Conservation (phyloP, 2,797 vertebrate species). For the Acanthurus tractus region DNA sequence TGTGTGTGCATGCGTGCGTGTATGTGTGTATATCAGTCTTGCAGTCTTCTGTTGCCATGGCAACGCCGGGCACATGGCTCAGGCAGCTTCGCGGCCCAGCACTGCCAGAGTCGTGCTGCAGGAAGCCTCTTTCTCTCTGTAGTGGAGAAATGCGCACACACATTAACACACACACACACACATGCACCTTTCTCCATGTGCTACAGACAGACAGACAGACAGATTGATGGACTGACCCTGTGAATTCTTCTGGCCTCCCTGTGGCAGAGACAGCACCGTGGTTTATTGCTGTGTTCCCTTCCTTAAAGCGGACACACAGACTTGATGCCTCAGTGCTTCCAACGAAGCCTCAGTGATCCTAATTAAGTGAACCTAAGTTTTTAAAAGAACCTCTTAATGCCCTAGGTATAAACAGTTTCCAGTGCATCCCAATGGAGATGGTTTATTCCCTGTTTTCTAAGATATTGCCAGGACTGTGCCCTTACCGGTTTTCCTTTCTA, state of each 20-base stretch:
- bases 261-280: slow-evolving; percentile 28
- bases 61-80: slow-evolving; percentile 84
- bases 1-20: slow-evolving; percentile 33
- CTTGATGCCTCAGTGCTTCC: slow-evolving; percentile 38
- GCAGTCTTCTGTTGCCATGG: slow-evolving; percentile 87
- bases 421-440: slow-evolving; percentile 39
- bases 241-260: slow-evolving; percentile 43
- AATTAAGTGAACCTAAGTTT: slow-evolving; percentile 62
- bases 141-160: slow-evolving; percentile 58
- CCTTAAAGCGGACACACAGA: slow-evolving; percentile 44
- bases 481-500: slow-evolving; percentile 8
- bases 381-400: slow-evolving; percentile 49
- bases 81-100: slow-evolving; percentile 81
- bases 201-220: slow-evolving; percentile 55
- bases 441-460: slow-evolving; percentile 42
- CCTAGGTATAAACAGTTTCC: slow-evolving; percentile 60
- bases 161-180: slow-evolving; percentile 29
- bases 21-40: slow-evolving; percentile 78
- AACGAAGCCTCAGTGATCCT: slow-evolving; percentile 57
- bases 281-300: slow-evolving; percentile 33
- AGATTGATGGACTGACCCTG: slow-evolving; percentile 53
- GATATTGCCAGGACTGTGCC: slow-evolving; percentile 17
- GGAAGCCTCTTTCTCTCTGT: slow-evolving; percentile 77
- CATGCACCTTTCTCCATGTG: slow-evolving; percentile 57
- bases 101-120: slow-evolving; percentile 84